A percentile compares a stretch with the other conserved stretches of the same genome.
Conservation (phyloP, 2,113 vertebrate species). For the Pavo muticus region DNA sequence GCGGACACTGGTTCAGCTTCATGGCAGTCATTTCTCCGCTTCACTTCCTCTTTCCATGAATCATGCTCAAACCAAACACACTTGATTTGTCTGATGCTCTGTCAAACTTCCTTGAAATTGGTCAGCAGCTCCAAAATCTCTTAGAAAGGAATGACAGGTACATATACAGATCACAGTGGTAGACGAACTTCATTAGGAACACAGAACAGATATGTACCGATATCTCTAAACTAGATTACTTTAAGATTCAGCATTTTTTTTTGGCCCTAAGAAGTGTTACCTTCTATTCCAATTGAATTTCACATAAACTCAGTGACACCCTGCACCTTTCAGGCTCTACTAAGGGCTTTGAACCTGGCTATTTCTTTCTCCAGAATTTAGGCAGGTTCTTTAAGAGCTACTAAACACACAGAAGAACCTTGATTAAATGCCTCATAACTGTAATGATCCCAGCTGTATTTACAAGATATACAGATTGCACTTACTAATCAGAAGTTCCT, state of each 20-base stretch:
- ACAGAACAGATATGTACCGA: background rate
- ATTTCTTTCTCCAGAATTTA: background rate
- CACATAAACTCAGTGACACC: background rate
- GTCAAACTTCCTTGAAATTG: background rate
- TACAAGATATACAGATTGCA: fast-evolving
- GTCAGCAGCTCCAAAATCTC: background rate
- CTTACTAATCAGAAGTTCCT: background rate
- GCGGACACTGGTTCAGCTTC: background rate
- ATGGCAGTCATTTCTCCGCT: background rate
- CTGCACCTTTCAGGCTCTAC: background rate
- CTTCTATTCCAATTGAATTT: background rate
- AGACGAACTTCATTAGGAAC: background rate
- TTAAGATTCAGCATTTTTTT: background rate
- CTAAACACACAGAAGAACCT: background rate
- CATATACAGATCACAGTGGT: background rate
- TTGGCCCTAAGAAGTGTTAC: background rate
- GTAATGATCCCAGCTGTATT: background rate
- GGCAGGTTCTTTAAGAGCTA: background rate
- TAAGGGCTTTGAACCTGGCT: background rate
- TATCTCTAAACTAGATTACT: background rate
- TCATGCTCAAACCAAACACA: background rate
- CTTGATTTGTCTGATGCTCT: background rate
- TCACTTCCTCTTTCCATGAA: background rate
- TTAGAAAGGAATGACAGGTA: background rate
- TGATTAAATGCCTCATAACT: background rate